These are phyloP conservation scores for Tetragonula clypearis DNA, from an alignment of 1,140 invertebrate genomes.

Conservation along the genomic window DNA sequence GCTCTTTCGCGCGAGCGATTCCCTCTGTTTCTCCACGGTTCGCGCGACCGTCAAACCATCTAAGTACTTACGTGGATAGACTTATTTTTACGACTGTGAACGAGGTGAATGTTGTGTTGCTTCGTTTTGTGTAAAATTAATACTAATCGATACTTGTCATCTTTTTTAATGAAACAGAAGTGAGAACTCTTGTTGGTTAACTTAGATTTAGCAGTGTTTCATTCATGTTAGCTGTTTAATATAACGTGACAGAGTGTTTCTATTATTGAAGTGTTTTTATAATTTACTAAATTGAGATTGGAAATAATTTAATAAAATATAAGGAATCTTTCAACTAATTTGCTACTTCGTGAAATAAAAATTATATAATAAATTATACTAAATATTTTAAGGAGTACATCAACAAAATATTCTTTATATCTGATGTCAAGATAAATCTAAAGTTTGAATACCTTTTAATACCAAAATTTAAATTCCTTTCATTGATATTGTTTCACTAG, in stretches of 20 bases:
- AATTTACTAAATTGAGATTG: background rate
- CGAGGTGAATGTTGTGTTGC: background rate
- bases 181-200: too few species aligned
- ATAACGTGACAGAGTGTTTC: too few species aligned
- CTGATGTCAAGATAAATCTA: too few species aligned
- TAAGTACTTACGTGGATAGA: background rate
- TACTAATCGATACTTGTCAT: too few species aligned
- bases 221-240: too few species aligned
- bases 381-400: background rate
- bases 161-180: too few species aligned
- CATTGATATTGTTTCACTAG: background rate
- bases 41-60: background rate
- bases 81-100: background rate
- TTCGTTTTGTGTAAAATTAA: background rate
- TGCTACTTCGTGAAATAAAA: background rate
- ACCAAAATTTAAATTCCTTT: background rate
- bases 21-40: constrained; percentile 13
- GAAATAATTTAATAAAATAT: background rate
- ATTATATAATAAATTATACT: background rate
- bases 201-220: too few species aligned
- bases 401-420: background rate
- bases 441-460: background rate
- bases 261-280: background rate
- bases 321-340: background rate
- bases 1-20: constrained; percentile 44